Base-by-base conservation (phyloP, 64 coral and sea anemone genomes). In the Orbicella faveolata region DNA sequence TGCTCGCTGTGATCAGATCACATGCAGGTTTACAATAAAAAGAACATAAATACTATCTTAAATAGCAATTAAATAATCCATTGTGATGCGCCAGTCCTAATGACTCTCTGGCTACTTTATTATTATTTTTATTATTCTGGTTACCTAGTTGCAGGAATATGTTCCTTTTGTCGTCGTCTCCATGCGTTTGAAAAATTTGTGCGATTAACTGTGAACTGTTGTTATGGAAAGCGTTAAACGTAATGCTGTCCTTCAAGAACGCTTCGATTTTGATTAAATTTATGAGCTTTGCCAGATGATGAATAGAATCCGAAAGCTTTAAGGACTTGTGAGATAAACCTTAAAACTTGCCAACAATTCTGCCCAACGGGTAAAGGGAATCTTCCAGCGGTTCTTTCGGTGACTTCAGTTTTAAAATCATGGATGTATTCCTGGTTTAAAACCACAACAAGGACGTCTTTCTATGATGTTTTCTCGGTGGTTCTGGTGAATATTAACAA, bases 21-120 rank as follows among this genome's bases (percentile, higher is more conserved):
- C 79, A 64, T 18, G 55, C 63, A 67, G 65, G 25, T 57, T 63
- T 36, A 63, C 33, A 64, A 82, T 64, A 33, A 76, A 79, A 79
- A 73, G 61, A 85, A 85, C 37, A 26, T 73, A 68, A 66, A 72
- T 65, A 73, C 65, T 85, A 85, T 70, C 82, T 85, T 85, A 85
- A 85, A 68, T 85, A 85, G 65, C 82, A 85, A 85, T 85, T 72
- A 73, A 85, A 70, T 85, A 44, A 53, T 85, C 55, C 59, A 73
- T 85, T 85, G 82, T 85, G 39, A 13, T 73, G 82, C 44, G 65
- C 36, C 36, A 52, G 39, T 73, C 41, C 62, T 83, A 83, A 83
- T 68, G 61, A 83, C 18, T 85, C 44, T 85, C 48, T 36, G 18
- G 37, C 64, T 72, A 72, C 82, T 52, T 85, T 41, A 68, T 30